phyloP scores from a whole-genome alignment of 2,113 vertebrate species.

The Bos taurus region DNA sequence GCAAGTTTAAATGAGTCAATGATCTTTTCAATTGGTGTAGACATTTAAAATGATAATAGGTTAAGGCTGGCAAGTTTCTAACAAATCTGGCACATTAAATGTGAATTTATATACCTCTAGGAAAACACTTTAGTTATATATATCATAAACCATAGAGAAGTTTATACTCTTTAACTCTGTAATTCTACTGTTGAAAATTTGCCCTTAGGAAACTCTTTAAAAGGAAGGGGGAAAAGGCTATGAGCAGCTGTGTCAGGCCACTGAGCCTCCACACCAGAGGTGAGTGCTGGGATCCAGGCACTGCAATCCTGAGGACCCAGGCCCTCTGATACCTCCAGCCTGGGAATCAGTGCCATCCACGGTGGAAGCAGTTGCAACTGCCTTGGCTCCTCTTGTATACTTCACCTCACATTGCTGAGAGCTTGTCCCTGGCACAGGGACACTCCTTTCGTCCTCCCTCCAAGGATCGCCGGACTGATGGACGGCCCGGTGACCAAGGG shows the following conservation, averaged over 20 bases:
- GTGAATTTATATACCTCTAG: background rate
- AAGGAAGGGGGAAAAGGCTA: background rate
- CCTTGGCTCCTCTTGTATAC: background rate
- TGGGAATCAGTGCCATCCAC: background rate
- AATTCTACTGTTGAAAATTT: background rate
- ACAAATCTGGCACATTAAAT: background rate
- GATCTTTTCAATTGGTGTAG: conserved; percentile 18
- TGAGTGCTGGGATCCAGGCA: background rate
- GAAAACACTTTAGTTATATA: background rate
- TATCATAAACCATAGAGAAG: background rate
- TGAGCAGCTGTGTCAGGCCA: background rate
- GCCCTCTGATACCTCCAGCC: accelerated
- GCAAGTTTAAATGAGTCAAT: background rate
- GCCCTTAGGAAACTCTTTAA: background rate
- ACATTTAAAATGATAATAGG: background rate
- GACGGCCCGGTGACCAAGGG: accelerated
- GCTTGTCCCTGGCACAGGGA: background rate
- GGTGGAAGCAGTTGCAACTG: background rate
- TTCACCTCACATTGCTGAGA: background rate
- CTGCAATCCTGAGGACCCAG: background rate
- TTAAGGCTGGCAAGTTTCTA: background rate
- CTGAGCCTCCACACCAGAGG: background rate
- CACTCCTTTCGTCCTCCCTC: accelerated
- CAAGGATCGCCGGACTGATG: accelerated
- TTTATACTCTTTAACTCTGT: background rate